Evolutionary conservation across 2,888 invertebrate genomes (phyloP).

Genomic region (Stenurella melanura): DNA sequence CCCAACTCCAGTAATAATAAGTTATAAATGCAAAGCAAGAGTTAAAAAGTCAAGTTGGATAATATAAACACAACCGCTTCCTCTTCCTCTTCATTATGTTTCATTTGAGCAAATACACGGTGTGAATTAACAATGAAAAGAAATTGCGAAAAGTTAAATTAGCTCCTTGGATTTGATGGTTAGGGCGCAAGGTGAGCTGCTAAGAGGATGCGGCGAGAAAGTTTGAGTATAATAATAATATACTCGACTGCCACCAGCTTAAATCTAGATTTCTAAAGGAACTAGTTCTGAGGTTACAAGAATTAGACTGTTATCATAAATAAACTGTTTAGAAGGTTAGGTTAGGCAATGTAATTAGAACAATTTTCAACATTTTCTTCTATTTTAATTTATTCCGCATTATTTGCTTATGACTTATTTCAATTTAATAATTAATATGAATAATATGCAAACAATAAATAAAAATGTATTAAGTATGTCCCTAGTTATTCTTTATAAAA

Average conservation of each 20-base stretch:
- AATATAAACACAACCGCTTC: constrained; percentile 14
- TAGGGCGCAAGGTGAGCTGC: constrained; percentile 18
- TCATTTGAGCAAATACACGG: neutral
- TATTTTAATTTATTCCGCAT: no score
- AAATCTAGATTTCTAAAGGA: neutral
- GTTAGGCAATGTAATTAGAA: no score
- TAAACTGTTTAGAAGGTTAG: no score
- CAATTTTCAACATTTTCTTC: no score
- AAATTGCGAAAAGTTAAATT: constrained; percentile 36
- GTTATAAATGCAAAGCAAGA: no score
- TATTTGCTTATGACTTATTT: no score
- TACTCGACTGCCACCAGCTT: neutral
- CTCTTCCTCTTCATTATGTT: constrained; percentile 23
- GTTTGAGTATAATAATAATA: neutral
- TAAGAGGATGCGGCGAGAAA: neutral
- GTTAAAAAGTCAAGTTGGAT: constrained; percentile 8
- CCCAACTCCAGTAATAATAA: no score
- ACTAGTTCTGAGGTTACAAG: neutral
- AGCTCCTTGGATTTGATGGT: constrained; percentile 26
- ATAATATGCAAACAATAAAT: no score
- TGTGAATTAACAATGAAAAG: constrained; percentile 24
- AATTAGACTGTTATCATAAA: no score
- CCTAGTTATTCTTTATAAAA: no score
- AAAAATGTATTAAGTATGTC: no score
- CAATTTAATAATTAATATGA: no score